Evolutionary conservation across 2,113 vertebrate genomes (phyloP), one percentile per base, ranked within the genome.

Genomic region (Glaucomys volans): DNA sequence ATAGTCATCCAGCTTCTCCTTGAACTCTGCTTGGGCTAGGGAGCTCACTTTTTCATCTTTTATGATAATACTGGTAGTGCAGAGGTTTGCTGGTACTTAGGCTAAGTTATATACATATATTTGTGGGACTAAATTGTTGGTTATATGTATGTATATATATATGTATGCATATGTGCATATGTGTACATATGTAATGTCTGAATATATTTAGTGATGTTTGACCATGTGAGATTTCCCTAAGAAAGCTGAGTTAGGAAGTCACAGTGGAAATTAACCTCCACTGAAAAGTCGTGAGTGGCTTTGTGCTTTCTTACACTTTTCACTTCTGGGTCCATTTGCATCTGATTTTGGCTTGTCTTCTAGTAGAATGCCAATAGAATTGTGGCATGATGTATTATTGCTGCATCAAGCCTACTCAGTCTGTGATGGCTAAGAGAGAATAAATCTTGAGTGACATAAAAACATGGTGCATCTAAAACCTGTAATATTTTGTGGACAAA

Each of bases 181-280:
- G 16, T 87, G 2, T 76, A 12, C 67, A 20, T 28, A 28, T 66
- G 30, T 5, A 59, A 22, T 40, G 52, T 90, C 35, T 86, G 0
- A 40, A 14, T 82, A n/a, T 90, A 74, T 69, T 95, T 82, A 75
- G 35, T 79, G 40, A 86, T 95, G n/a, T 91, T 93, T 86, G 62
- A 72, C 9, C 57, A 37, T 57, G 30, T 10, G 50, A 69, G 52
- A 28, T 67, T 93, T 95, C 40, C 83, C 87, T 71, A 80, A 88
- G 59, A 94, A 91, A 76, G 8, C 11, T 22, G 17, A 44, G 13
- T 85, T 66, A 77, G 26, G 22, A 95, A 74, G 84, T 79, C 57
- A 87, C 14, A n/a, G 12, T 72, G 83, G 81, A 96, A 90, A 87
- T 90, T n/a, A 81, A 92, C 47, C 8, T 87, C 20, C 40, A 54